These are phyloP conservation scores for Heterodera schachtii DNA, from an alignment of 1,140 invertebrate species.

Conservation along the genomic window DNA sequence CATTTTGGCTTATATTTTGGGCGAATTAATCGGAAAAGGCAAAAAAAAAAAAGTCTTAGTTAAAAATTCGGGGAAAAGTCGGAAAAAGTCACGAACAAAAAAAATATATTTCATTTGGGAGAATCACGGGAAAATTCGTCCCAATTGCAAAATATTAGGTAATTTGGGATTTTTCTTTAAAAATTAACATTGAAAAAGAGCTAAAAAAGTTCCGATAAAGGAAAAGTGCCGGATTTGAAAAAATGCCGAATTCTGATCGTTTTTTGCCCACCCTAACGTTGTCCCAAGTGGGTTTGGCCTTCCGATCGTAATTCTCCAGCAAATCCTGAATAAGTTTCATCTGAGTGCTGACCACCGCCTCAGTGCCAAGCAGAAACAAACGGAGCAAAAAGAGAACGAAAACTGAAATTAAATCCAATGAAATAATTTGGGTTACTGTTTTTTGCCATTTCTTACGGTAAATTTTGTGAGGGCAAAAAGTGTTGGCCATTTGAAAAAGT, in stretches of 20 bases:
- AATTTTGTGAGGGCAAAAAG: neutral
- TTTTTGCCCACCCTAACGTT: conserved; percentile 24
- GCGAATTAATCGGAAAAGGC: too few relatives aligned
- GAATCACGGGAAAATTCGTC: too few relatives aligned
- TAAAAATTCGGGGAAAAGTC: neutral
- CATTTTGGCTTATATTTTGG: too few relatives aligned
- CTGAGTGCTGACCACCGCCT: conserved; percentile 37
- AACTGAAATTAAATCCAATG: neutral
- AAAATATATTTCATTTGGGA: too few relatives aligned
- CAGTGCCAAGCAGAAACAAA: neutral
- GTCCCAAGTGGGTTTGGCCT: conserved; percentile 63
- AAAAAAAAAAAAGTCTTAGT: too few relatives aligned
- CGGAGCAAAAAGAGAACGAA: neutral
- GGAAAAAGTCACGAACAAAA: too few relatives aligned
- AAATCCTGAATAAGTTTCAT: conserved; percentile 62
- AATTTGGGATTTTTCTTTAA: too few relatives aligned
- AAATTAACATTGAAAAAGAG: neutral
- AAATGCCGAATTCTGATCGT: neutral
- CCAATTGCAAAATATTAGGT: too few relatives aligned
- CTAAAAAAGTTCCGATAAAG: neutral
- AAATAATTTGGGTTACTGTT: neutral
- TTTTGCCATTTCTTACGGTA: neutral
- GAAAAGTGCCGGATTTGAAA: neutral
- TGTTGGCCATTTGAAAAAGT: neutral
- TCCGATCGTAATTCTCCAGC: conserved; percentile 60